A percentile compares a stretch with the other conserved stretches of the same genome.
Evolutionary conservation across 2,888 invertebrate genomes (phyloP).

Genomic region (Psylliodes chrysocephalus): DNA sequence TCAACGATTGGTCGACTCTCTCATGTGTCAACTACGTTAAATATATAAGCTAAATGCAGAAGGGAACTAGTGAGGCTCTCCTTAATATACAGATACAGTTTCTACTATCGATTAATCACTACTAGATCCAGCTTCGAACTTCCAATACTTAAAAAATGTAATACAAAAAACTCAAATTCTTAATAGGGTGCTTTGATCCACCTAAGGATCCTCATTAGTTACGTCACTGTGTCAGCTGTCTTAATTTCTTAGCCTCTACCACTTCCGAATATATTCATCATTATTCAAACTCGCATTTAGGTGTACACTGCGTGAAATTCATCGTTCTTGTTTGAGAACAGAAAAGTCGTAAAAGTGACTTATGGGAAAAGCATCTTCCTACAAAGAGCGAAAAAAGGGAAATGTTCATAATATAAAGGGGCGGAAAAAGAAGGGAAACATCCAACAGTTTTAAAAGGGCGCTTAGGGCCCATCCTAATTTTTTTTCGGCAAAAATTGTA

Average conservation of each 20-base stretch:
- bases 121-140: no score
- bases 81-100: no score
- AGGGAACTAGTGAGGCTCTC: no score
- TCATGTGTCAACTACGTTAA: no score
- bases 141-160: no score
- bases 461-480: conserved; percentile 20
- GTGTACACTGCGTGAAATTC: conserved; percentile 30
- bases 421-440: conserved; percentile 19
- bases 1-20: no score
- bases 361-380: conserved; percentile 29
- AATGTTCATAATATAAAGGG: conserved; percentile 23
- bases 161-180: no score
- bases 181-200: no score
- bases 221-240: background rate
- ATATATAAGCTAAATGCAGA: no score
- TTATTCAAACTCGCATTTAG: conserved; percentile 30
- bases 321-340: conserved; percentile 30
- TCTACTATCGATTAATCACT: no score
- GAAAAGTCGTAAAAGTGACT: conserved; percentile 31
- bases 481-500: conserved; percentile 23
- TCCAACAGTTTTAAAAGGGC: conserved; percentile 22
- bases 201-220: no score
- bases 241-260: conserved; percentile 4
- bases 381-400: conserved; percentile 22
- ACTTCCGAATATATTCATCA: conserved; percentile 27